Evolutionary conservation across 2,888 invertebrate genomes (phyloP).

Genomic region (Drosophila antonietae): DNA sequence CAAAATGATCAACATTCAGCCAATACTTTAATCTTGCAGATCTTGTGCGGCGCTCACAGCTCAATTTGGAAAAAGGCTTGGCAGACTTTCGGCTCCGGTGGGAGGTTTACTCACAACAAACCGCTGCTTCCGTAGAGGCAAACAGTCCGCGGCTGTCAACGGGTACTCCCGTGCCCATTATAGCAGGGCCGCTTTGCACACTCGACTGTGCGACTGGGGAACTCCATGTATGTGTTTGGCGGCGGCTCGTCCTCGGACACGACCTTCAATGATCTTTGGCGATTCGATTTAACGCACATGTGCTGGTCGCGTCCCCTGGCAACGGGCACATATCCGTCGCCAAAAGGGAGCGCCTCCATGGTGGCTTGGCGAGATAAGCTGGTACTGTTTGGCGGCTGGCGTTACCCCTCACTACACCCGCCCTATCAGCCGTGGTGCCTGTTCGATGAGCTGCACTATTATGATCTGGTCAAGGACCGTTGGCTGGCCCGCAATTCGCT

Average conservation of each 20-base stretch:
- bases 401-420: slow-evolving; percentile 94
- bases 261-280: slow-evolving; percentile 98
- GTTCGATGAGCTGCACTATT: slow-evolving; percentile 96
- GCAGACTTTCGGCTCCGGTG: slow-evolving; percentile 91
- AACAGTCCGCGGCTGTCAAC: slow-evolving; percentile 17
- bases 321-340: slow-evolving; percentile 93
- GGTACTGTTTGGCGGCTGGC: slow-evolving; percentile 97
- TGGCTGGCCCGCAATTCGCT: slow-evolving; percentile 86
- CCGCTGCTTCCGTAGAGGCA: slow-evolving; percentile 44
- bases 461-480: slow-evolving; percentile 91
- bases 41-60: slow-evolving; percentile 90
- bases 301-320: slow-evolving; percentile 94
- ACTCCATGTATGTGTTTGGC: slow-evolving; percentile 97
- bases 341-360: slow-evolving; percentile 97
- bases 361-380: slow-evolving; percentile 93
- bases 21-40: slow-evolving; percentile 85
- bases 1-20: not conserved
- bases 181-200: slow-evolving; percentile 96
- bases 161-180: slow-evolving; percentile 87
- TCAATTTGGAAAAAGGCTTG: slow-evolving; percentile 91
- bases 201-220: slow-evolving; percentile 92
- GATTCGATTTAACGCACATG: slow-evolving; percentile 93
- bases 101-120: slow-evolving; percentile 86
- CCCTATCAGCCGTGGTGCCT: slow-evolving; percentile 93
- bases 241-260: slow-evolving; percentile 97